A percentile compares a stretch with the other conserved stretches of the same genome.
Evolutionary conservation across 2,797 vertebrate genomes (phyloP).

Genomic region (Mastacembelus armatus): DNA sequence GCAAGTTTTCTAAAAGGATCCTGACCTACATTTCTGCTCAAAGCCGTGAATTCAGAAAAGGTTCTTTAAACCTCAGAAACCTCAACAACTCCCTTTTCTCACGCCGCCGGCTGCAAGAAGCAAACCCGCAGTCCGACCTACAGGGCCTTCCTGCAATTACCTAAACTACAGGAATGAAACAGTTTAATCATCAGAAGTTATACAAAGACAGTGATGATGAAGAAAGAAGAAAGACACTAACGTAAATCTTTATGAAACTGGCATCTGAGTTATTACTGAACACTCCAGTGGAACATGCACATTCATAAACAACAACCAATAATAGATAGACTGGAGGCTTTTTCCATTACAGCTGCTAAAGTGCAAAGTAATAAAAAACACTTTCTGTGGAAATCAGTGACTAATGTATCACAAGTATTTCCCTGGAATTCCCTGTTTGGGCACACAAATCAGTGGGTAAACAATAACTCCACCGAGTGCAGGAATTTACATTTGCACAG

Average conservation of each 20-base stretch:
- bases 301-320: conserved; percentile 6
- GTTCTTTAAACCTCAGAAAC: conserved; percentile 55
- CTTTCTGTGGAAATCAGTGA: conserved; percentile 42
- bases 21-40: conserved; percentile 77
- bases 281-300: not conserved
- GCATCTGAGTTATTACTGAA: not conserved
- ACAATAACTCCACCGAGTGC: no score
- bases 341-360: not conserved
- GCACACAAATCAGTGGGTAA: conserved; percentile 38
- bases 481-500: no score
- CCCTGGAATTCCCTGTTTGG: conserved; percentile 42
- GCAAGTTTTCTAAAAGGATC: conserved; percentile 54
- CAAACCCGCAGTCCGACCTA: not conserved
- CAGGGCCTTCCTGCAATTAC: conserved; percentile 16
- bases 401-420: conserved; percentile 52
- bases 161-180: conserved; percentile 2
- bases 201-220: not conserved
- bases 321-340: not conserved
- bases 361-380: conserved; percentile 38
- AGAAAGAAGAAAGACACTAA: not conserved
- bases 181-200: not conserved
- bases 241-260: not conserved
- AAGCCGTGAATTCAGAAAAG: conserved; percentile 57
- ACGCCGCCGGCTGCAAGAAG: conserved; percentile 28
- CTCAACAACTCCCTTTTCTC: conserved; percentile 49